Base-by-base conservation (phyloP, 2,888 invertebrate species). In the Ptilodon capucinus region DNA sequence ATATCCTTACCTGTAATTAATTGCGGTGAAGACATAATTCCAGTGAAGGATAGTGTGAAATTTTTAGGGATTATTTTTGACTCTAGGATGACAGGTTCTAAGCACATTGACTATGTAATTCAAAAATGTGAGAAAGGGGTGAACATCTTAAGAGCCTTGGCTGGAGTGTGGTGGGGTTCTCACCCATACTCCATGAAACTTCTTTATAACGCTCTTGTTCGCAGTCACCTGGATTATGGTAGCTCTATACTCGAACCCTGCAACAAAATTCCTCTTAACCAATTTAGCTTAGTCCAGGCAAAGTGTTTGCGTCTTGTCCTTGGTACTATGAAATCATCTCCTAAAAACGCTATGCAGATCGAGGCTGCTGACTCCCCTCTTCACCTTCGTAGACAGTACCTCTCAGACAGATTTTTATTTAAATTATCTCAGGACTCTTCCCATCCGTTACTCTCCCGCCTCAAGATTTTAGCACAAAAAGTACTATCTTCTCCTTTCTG, bases 21-120 rank as follows among this genome's bases (percentile, higher is more conserved):
- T 0, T 25, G n/a, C n/a, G 14, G 40, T 6, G 5, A 32, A n/a
- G 7, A 39, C 5, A 4, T 1, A 0, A 47, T 51, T 8, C 32
- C 46, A 4, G 34, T 23, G 6, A 8, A 28, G 3, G 42, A 38
- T 8, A n/a, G 28, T 6, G 40, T 46, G 4, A 64, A 54, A 48
- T 65, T 65, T 36, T 19, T 68, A 7, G 63, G 60, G 0, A 42
- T 60, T 1, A 35, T 44, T 9, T 25, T 64, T 2, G 62, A 64
- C 17, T 16, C 40, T 1, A 58, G 42, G 42, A 13, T 61, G 9
- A 38, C 47, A 1, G 52, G 57, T 1, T 13, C 39, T 17, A 4
- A 40, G 1, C 63, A 61, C 19, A 35, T 42, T 19, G 21, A 54
- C 21, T 40, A 51, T 13, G 36, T 55, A 0, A 9, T 18, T 2